These are phyloP conservation scores for Parthenolecanium corni DNA, from an alignment of 2,888 invertebrate species.

Conservation along the genomic window DNA sequence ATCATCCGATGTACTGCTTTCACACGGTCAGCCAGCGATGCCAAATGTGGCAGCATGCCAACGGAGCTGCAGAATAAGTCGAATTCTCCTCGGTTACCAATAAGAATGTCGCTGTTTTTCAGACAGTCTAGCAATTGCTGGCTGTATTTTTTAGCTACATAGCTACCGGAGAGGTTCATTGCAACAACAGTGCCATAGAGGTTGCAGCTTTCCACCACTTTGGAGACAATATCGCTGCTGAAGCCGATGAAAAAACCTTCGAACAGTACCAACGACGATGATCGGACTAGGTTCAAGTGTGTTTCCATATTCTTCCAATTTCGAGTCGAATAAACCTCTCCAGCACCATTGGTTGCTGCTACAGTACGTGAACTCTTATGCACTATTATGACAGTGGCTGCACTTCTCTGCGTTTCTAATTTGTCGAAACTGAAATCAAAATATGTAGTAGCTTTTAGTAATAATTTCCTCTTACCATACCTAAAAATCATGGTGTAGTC, in stretches of 20 bases:
- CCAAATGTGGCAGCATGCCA: not conserved
- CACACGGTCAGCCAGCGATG: slow-evolving; percentile 5
- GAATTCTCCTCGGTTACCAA: slow-evolving; percentile 48
- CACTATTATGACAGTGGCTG: slow-evolving; percentile 3
- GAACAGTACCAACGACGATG: slow-evolving; percentile 40
- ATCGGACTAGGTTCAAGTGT: not conserved
- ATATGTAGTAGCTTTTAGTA: no score
- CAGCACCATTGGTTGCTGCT: slow-evolving; percentile 9
- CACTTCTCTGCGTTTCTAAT: not conserved
- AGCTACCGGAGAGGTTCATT: slow-evolving; percentile 46
- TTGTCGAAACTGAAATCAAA: slow-evolving; percentile 10
- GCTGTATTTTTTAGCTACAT: slow-evolving; percentile 42
- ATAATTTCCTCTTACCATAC: no score
- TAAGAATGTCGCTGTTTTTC: slow-evolving; percentile 43
- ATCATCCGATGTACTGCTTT: not conserved
- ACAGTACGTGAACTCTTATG: slow-evolving; percentile 9
- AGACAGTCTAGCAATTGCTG: slow-evolving; percentile 41
- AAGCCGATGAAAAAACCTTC: slow-evolving; percentile 50
- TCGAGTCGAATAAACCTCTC: slow-evolving; percentile 8
- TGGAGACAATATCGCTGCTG: slow-evolving; percentile 40
- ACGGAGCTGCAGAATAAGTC: slow-evolving; percentile 38
- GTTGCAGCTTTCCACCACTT: slow-evolving; percentile 40
- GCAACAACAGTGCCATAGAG: slow-evolving; percentile 40
- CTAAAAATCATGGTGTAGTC: no score
- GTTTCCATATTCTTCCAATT: not conserved